These are phyloP conservation scores for Semicossyphus pulcher DNA, from an alignment of 2,113 vertebrate genomes.

Conservation along the genomic window DNA sequence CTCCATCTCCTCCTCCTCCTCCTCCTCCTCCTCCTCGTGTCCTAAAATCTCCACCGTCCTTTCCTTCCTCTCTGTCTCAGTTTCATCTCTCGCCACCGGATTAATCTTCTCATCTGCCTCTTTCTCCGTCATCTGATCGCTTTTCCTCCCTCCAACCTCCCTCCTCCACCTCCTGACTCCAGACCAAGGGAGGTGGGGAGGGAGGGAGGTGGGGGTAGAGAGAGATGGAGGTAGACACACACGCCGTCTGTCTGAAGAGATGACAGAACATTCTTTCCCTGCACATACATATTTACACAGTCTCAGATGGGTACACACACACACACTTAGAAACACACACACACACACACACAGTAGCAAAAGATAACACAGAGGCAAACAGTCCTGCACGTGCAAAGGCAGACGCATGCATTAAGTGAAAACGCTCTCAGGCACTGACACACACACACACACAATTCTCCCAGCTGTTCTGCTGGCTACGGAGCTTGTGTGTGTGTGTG, in stretches of 20 bases:
- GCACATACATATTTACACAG: slow-evolving; percentile 64
- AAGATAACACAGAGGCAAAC: slow-evolving; percentile 64
- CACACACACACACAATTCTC: slow-evolving; percentile 57
- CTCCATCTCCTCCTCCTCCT: slow-evolving; percentile 51
- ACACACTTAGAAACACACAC: slow-evolving; percentile 30
- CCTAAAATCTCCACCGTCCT: slow-evolving; percentile 56
- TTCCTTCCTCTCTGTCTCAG: slow-evolving; percentile 12
- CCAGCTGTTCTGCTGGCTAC: slow-evolving; percentile 77
- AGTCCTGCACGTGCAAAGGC: slow-evolving; percentile 67
- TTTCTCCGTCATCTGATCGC: slow-evolving; percentile 60
- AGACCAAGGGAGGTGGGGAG: slow-evolving; percentile 27
- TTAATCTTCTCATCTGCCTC: slow-evolving; percentile 59
- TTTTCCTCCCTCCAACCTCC: slow-evolving; percentile 23
- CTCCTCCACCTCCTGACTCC: slow-evolving; percentile 48
- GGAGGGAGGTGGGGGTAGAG: background rate
- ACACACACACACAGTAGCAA: slow-evolving; percentile 35
- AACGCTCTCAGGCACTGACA: slow-evolving; percentile 52
- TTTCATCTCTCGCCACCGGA: slow-evolving; percentile 53
- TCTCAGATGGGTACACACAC: slow-evolving; percentile 17
- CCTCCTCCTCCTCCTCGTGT: slow-evolving; percentile 20
- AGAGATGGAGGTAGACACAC: slow-evolving; percentile 37
- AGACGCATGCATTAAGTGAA: slow-evolving; percentile 63
- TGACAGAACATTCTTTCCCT: slow-evolving; percentile 49
- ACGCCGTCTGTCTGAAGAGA: slow-evolving; percentile 57
- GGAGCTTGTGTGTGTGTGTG: slow-evolving; percentile 37